Conservation (phyloP, 2,797 vertebrate species). For the Myripristis jacobus region DNA sequence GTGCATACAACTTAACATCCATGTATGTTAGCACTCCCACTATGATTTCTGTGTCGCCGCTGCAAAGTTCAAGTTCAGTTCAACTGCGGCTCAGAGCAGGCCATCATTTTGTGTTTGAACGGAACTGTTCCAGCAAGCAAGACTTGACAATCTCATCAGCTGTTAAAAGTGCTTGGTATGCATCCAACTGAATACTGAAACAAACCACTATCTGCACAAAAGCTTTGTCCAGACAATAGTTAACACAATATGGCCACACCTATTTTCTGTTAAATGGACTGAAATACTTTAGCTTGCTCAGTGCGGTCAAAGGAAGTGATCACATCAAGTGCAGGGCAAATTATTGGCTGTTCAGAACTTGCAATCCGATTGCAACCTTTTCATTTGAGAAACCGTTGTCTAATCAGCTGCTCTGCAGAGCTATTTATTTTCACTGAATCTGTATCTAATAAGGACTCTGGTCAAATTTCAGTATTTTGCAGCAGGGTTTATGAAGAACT, state of each 20-base stretch:
- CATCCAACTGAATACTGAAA: slow-evolving; percentile 12
- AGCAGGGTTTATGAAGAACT: slow-evolving; percentile 66
- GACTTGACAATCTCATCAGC: slow-evolving; percentile 15
- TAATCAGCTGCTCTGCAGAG: slow-evolving; percentile 53
- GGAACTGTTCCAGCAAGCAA: not conserved
- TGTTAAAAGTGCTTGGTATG: not conserved
- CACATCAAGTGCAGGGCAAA: slow-evolving; percentile 41
- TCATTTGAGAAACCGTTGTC: slow-evolving; percentile 50
- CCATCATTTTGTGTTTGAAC: slow-evolving; percentile 8
- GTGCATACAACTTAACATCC: not conserved
- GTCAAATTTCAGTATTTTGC: slow-evolving; percentile 59
- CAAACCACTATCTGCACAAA: slow-evolving; percentile 11
- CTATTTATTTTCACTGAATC: slow-evolving; percentile 58
- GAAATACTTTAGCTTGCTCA: slow-evolving; percentile 46
- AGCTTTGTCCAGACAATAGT: not conserved
- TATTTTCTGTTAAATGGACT: slow-evolving; percentile 37
- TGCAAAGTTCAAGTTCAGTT: slow-evolving; percentile 8
- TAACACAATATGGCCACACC: slow-evolving; percentile 9
- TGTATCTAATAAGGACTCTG: slow-evolving; percentile 61
- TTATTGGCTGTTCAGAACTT: slow-evolving; percentile 21
- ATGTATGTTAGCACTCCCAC: not conserved
- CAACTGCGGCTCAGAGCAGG: slow-evolving; percentile 3
- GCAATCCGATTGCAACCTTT: slow-evolving; percentile 5
- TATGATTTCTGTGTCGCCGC: not conserved
- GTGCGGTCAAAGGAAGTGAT: slow-evolving; percentile 38